Evolutionary conservation across 2,888 invertebrate species (phyloP).

Genomic region (Eueremaeus valkanovi): DNA sequence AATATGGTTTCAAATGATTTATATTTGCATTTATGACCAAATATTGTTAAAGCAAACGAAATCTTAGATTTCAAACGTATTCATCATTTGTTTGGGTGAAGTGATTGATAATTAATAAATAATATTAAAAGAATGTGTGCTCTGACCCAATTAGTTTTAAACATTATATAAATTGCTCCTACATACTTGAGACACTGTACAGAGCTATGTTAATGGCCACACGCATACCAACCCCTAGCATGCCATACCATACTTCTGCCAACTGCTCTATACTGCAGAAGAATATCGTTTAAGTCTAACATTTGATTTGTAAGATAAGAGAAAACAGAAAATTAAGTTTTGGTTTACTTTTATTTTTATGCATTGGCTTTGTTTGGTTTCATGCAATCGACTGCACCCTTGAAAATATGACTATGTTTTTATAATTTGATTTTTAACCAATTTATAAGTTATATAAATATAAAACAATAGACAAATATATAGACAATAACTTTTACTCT

Average conservation of each 20-base stretch:
- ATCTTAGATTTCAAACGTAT: not conserved
- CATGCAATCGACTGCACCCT: not conserved
- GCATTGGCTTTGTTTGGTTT: not conserved
- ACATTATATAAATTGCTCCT: not conserved
- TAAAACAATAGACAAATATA: no score
- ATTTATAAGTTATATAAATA: no score
- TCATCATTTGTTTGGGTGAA: not conserved
- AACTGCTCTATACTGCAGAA: no score
- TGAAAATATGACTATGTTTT: conserved; percentile 18
- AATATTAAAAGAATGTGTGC: not conserved
- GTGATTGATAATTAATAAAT: conserved; percentile 2
- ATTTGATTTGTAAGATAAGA: conserved; percentile 1
- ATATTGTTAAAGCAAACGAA: no score
- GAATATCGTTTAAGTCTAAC: not conserved
- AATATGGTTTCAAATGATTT: not conserved
- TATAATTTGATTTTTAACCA: no score
- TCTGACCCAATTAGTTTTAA: conserved; percentile 1
- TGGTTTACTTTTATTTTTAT: not conserved
- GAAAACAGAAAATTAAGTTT: not conserved
- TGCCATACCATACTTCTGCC: not conserved
- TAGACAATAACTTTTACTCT: no score
- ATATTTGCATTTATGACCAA: not conserved
- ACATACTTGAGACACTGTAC: not conserved
- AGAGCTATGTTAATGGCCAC: not conserved
- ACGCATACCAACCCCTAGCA: not conserved